Evolutionary conservation across 2,113 vertebrate species (phyloP).

Genomic region (Gnathonemus echidnorhynchus): DNA sequence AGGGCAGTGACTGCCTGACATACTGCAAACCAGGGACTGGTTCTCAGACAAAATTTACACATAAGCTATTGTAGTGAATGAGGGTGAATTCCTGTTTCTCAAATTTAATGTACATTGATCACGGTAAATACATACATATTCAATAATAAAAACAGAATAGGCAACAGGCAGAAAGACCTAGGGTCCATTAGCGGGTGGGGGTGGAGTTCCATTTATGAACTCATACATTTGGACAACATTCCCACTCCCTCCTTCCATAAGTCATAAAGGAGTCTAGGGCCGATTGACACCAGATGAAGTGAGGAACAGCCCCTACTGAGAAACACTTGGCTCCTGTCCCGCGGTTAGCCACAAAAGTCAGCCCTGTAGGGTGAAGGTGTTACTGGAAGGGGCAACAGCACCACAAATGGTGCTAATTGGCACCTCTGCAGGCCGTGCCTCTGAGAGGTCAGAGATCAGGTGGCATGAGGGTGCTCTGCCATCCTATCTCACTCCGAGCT

Average conservation of each 20-base stretch:
- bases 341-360: neutral
- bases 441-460: constrained; percentile 18
- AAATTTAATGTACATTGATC: neutral
- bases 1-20: neutral
- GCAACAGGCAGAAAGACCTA: neutral
- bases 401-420: constrained; percentile 14
- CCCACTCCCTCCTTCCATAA: neutral
- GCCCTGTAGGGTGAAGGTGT: neutral
- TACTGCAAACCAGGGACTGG: neutral
- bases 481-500: constrained; percentile 19
- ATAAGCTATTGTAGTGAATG: neutral
- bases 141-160: neutral
- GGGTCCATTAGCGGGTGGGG: neutral
- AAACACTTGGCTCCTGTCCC: neutral
- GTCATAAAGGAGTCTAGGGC: neutral
- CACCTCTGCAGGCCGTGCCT: constrained; percentile 17
- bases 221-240: neutral
- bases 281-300: constrained; percentile 14
- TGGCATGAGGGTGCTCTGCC: neutral
- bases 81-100: neutral
- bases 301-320: neutral
- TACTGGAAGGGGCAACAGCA: neutral
- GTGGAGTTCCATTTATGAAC: neutral
- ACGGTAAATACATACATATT: neutral
- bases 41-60: neutral